Evolutionary conservation across 2,888 invertebrate genomes (phyloP).

Genomic region (Drosophila niveifrons): DNA sequence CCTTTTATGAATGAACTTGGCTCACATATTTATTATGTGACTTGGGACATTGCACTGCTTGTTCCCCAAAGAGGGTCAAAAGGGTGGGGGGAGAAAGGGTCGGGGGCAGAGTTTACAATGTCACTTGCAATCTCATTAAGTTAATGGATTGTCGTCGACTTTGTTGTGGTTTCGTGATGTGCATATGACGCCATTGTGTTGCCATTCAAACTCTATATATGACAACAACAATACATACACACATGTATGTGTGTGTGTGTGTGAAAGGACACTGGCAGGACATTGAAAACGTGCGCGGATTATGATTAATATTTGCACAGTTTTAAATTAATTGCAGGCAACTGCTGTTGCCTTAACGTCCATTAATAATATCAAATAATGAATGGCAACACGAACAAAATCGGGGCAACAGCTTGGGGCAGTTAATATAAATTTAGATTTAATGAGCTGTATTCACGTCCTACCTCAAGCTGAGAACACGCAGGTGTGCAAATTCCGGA

Average conservation of each 20-base stretch:
- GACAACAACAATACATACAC: slow-evolving; percentile 34
- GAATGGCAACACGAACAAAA: not conserved
- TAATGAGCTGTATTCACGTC: slow-evolving; percentile 9
- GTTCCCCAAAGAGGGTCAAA: not conserved
- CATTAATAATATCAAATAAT: slow-evolving; percentile 51
- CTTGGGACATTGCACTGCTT: slow-evolving; percentile 50
- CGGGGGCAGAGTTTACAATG: slow-evolving; percentile 57
- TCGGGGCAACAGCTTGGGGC: slow-evolving; percentile 15
- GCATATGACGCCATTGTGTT: slow-evolving; percentile 74
- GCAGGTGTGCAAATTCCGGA: not conserved
- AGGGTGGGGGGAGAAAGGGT: not conserved
- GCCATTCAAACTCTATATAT: slow-evolving; percentile 21
- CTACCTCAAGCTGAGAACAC: not conserved
- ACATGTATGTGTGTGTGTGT: slow-evolving; percentile 15
- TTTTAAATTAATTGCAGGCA: slow-evolving; percentile 73
- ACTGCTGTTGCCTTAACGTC: slow-evolving; percentile 37
- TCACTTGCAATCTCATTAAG: slow-evolving; percentile 73
- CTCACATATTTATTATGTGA: slow-evolving; percentile 51
- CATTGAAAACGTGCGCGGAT: slow-evolving; percentile 54
- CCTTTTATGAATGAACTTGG: slow-evolving; percentile 78
- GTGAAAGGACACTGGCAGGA: slow-evolving; percentile 36
- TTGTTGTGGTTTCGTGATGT: slow-evolving; percentile 63
- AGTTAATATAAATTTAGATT: slow-evolving; percentile 36
- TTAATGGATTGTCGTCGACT: slow-evolving; percentile 70
- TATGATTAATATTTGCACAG: slow-evolving; percentile 74